Conservation (phyloP, 2,888 invertebrate genomes). For the Stegana nigrithorax region DNA sequence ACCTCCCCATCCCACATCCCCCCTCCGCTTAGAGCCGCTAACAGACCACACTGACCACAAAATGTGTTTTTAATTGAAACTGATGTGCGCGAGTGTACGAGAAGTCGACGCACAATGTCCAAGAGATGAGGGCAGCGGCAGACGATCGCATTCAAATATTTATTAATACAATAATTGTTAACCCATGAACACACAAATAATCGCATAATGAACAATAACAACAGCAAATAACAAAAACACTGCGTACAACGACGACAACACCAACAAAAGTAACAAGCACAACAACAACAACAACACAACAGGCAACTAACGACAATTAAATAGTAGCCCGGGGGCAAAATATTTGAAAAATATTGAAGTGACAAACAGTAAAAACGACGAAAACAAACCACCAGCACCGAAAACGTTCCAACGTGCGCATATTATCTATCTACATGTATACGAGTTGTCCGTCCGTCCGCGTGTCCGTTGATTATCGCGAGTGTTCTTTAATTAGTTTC, state of each 20-base stretch:
- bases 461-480: slow-evolving; percentile 11
- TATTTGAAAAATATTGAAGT: slow-evolving; percentile 54
- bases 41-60: slow-evolving; percentile 49
- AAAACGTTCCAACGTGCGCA: no score
- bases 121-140: slow-evolving; percentile 48
- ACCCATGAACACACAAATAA: slow-evolving; percentile 44
- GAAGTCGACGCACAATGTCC: slow-evolving; percentile 30
- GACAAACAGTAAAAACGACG: slow-evolving; percentile 37
- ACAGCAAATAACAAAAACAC: no score
- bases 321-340: slow-evolving; percentile 41
- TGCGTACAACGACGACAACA: not conserved
- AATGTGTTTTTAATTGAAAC: slow-evolving; percentile 57
- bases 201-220: slow-evolving; percentile 25
- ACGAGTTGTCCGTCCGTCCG: no score
- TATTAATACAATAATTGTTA: slow-evolving; percentile 57
- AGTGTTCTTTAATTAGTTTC: slow-evolving; percentile 66
- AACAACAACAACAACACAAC: slow-evolving; percentile 27
- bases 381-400: slow-evolving; percentile 33
- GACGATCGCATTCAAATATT: slow-evolving; percentile 53
- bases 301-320: slow-evolving; percentile 25
- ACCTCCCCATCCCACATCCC: no score
- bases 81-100: slow-evolving; percentile 34
- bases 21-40: no score
- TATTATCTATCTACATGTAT: no score
- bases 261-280: slow-evolving; percentile 45